Evolutionary conservation across 1,140 invertebrate species (phyloP).

Genomic region (Drosophila parabipectinata): DNA sequence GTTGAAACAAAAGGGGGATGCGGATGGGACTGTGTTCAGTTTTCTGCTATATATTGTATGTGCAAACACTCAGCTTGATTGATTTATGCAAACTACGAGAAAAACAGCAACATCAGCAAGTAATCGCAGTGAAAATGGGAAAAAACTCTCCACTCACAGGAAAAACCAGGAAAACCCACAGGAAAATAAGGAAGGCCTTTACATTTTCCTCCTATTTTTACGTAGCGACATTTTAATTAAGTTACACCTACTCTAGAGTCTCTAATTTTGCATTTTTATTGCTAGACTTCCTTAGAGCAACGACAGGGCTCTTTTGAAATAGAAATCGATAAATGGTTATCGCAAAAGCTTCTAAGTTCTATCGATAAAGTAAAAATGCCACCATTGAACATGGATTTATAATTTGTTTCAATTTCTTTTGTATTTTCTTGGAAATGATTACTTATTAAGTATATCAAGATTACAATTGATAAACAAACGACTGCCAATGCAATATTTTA

Average conservation of each 20-base stretch:
- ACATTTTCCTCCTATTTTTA: not conserved
- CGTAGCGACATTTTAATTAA: slow-evolving; percentile 1
- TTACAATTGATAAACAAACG: no score
- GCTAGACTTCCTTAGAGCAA: no score
- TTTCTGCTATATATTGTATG: slow-evolving; percentile 27
- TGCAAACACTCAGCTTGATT: slow-evolving; percentile 70
- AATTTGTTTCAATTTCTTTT: no score
- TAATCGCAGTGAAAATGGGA: not conserved
- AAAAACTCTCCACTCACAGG: not conserved
- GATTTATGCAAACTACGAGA: slow-evolving; percentile 61
- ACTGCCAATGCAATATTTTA: no score
- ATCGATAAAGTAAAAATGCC: not conserved
- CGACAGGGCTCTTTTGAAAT: not conserved
- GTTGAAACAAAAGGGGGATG: not conserved
- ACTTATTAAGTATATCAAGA: no score
- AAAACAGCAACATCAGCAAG: slow-evolving; percentile 13
- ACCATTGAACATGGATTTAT: no score
- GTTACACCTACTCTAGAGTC: not conserved
- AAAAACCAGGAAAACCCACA: not conserved
- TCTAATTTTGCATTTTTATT: not conserved
- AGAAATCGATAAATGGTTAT: not conserved
- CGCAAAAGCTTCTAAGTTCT: not conserved
- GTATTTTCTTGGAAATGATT: no score
- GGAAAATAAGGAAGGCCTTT: not conserved
- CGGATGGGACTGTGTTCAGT: not conserved